A percentile compares a stretch with the other conserved stretches of the same genome.
phyloP scores from a whole-genome alignment of 2,888 invertebrate genomes.

The Eilema depressum region DNA sequence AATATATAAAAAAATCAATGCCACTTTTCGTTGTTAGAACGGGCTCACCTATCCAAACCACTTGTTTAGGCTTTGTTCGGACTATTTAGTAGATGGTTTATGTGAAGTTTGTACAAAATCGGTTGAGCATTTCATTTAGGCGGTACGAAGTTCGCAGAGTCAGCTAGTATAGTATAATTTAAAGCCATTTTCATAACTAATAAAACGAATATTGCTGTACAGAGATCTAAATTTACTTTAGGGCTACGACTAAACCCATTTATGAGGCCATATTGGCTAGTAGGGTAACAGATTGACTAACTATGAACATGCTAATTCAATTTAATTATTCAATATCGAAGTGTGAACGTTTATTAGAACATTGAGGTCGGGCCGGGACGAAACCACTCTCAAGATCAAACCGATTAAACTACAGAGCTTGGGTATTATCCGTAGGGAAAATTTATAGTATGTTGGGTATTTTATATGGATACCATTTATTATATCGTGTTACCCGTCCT shows the following conservation, averaged over 20 bases:
- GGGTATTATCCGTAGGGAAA: not conserved
- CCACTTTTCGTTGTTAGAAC: too few species aligned
- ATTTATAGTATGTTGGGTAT: not conserved
- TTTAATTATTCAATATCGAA: conserved; percentile 6
- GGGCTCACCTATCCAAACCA: too few species aligned
- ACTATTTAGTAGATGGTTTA: too few species aligned
- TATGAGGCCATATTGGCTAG: not conserved
- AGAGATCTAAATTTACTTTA: not conserved
- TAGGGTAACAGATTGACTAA: conserved; percentile 3
- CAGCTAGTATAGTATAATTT: too few species aligned
- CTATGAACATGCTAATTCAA: conserved; percentile 11
- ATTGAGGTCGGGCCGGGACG: not conserved
- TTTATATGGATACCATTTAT: not conserved
- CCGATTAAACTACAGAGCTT: not conserved
- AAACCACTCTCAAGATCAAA: conserved; percentile 3
- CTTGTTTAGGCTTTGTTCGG: too few species aligned
- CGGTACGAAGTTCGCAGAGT: too few species aligned
- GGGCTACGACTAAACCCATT: not conserved
- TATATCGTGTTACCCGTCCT: not conserved
- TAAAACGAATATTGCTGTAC: not conserved
- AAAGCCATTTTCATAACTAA: too few species aligned
- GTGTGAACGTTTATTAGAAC: not conserved
- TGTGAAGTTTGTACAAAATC: too few species aligned
- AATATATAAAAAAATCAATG: too few species aligned
- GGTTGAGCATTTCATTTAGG: too few species aligned